Evolutionary conservation across 2,113 vertebrate species (phyloP).

Genomic region (Tretioscincus oriximinensis): DNA sequence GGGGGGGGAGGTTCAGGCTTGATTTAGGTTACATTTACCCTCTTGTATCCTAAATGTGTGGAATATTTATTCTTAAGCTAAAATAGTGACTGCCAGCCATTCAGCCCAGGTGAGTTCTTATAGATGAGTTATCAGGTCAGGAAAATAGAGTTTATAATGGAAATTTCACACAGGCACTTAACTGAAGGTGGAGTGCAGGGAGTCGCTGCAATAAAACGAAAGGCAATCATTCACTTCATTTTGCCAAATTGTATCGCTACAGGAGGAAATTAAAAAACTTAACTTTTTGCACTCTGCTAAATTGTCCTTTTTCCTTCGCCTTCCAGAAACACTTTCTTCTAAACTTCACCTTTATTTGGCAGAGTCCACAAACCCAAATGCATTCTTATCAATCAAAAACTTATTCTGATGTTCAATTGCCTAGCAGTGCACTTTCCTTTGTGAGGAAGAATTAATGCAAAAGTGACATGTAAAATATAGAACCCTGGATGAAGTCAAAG

Average conservation of each 20-base stretch:
- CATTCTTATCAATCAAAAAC: background rate
- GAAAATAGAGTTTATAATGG: slow-evolving; percentile 51
- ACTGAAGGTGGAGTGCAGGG: background rate
- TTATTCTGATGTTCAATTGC: background rate
- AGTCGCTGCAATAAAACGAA: slow-evolving; percentile 38
- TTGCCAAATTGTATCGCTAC: slow-evolving; percentile 57
- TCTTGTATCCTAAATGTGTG: slow-evolving; percentile 38
- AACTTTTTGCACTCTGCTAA: slow-evolving; percentile 52
- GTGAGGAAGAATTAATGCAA: slow-evolving; percentile 12
- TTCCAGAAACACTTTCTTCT: slow-evolving; percentile 31
- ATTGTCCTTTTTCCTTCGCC: slow-evolving; percentile 53
- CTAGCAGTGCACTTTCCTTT: slow-evolving; percentile 21
- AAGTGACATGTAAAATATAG: slow-evolving; percentile 10
- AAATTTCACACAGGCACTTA: slow-evolving; percentile 50
- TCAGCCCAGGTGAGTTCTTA: slow-evolving; percentile 56
- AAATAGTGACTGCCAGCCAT: slow-evolving; percentile 37
- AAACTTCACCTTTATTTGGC: slow-evolving; percentile 28
- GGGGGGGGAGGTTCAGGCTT: background rate
- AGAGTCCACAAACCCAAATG: background rate
- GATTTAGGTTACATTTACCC: slow-evolving; percentile 18
- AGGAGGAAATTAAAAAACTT: slow-evolving; percentile 69
- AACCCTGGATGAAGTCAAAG: slow-evolving; percentile 16
- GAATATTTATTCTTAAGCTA: slow-evolving; percentile 47
- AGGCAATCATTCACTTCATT: slow-evolving; percentile 60
- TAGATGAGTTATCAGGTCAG: slow-evolving; percentile 34